A percentile compares a stretch with the other conserved stretches of the same genome.
These are phyloP conservation scores for Collichthys lucidus DNA, from an alignment of 2,113 vertebrate genomes.

Conservation along the genomic window DNA sequence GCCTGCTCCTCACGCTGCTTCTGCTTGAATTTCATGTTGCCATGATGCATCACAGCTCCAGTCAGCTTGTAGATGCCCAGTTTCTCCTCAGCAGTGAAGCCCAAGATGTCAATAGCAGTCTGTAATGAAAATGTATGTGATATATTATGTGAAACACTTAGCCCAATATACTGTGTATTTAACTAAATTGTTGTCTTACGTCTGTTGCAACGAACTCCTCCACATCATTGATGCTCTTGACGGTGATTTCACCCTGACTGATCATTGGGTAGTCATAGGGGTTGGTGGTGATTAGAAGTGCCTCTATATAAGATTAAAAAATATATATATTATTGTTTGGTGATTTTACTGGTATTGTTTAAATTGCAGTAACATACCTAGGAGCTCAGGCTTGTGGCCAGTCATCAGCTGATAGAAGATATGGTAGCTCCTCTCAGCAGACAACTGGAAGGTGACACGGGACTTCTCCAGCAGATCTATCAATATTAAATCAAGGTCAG, in stretches of 20 bases:
- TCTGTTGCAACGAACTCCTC: slow-evolving; percentile 72
- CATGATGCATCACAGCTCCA: slow-evolving; percentile 88
- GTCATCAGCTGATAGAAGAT: slow-evolving; percentile 81
- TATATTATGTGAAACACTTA: not conserved
- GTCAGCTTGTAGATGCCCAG: slow-evolving; percentile 87
- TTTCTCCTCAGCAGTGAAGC: slow-evolving; percentile 1
- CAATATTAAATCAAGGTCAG: not conserved
- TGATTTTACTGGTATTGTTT: not conserved
- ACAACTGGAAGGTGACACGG: slow-evolving; percentile 74
- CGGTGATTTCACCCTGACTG: slow-evolving; percentile 72
- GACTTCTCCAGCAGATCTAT: slow-evolving; percentile 77
- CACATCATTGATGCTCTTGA: slow-evolving; percentile 72
- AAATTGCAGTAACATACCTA: slow-evolving; percentile 52
- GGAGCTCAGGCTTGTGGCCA: slow-evolving; percentile 77
- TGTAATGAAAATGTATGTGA: not conserved
- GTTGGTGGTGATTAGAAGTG: slow-evolving; percentile 71
- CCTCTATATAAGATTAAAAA: not conserved
- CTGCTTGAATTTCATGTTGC: slow-evolving; percentile 81
- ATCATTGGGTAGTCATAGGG: slow-evolving; percentile 72
- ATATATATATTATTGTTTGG: not conserved
- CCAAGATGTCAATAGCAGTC: not conserved
- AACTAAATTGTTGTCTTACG: slow-evolving; percentile 32
- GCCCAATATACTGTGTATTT: not conserved
- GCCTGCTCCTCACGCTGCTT: slow-evolving; percentile 82
- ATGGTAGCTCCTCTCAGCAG: slow-evolving; percentile 81